Evolutionary conservation across 1,140 invertebrate species (phyloP), one percentile per base, ranked within the genome.

Genomic region (Bombus superbus): DNA sequence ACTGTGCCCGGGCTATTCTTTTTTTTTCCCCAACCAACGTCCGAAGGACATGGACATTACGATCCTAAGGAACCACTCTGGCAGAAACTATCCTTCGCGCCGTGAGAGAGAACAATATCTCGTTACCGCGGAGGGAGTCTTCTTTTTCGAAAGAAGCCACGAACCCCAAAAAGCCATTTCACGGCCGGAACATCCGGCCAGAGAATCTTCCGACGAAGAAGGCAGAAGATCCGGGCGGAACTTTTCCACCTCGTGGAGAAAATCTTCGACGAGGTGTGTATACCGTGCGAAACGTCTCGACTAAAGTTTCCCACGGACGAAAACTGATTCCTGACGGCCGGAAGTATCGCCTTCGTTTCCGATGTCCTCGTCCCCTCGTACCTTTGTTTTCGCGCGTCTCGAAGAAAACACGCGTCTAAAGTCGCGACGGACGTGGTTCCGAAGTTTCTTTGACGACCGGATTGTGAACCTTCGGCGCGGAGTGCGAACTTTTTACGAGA

Each of bases 141-240:
- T 78, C 77, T 73, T 89, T 83, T 38, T 83, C 69, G 77, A 74
- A 59, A 35, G 81, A 87, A 68, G 64, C 79, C 76, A 59, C 68
- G 68, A 88, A 85, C 78, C 88, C 59, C 59, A 81, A 83, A 88
- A 90, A 90, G 89, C 83, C 86, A 90, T 90, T 90, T 88, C 85
- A 76, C 83, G 83, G 79, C 38, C 47, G 73, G 68, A 89, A 87
- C 82, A 88, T 88, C 83, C 89, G 83, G 88, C 69, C 82, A 76
- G 86, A 77, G 82, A 83, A 82, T 85, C 83, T 74, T 83, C 74
- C 79, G 59, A 22, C 57, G 62, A 72, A n/a, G 62, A 72, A n/a
- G 85, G 57, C 77, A 66, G 25, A 25, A 32, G 59, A 79, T 40
- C 68, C 57, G 47, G 11, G 40, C 59, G 80, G 90, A 90, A 90